Evolutionary conservation across 1,140 invertebrate species (phyloP).

Genomic region (Copidosoma floridanum): DNA sequence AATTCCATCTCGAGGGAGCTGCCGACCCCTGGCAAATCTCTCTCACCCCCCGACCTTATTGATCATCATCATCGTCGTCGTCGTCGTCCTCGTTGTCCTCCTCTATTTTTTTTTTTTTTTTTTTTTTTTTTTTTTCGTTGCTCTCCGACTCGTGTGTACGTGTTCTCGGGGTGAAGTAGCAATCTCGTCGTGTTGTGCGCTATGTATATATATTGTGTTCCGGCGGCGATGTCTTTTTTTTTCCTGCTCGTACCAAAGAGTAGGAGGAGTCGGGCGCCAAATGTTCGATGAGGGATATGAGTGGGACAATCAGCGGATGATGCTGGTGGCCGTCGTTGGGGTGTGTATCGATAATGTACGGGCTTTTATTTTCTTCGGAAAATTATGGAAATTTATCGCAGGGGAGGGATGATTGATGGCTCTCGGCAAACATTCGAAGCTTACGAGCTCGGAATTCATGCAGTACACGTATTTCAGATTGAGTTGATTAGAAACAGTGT

Average conservation of each 20-base stretch:
- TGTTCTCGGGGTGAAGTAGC: no score
- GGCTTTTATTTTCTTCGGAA: conserved; percentile 4
- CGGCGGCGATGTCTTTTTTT: not conserved
- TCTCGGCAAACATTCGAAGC: not conserved
- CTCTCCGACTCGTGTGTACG: no score
- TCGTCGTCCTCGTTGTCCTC: no score
- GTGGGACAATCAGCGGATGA: not conserved
- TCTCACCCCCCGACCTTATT: no score
- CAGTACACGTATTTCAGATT: not conserved
- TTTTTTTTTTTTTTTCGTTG: no score
- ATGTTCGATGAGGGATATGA: conserved; percentile 16
- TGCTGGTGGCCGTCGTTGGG: not conserved
- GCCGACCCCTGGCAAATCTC: no score
- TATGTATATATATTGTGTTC: no score
- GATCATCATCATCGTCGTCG: no score
- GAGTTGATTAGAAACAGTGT: no score
- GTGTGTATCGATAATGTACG: no score
- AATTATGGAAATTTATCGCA: conserved; percentile 14
- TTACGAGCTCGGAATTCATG: not conserved
- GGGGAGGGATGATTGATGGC: not conserved
- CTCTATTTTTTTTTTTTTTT: no score
- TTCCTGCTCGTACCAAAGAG: not conserved
- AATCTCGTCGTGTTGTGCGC: no score
- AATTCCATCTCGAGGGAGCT: conserved; percentile 46
- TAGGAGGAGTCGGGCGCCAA: conserved; percentile 2